phyloP scores from a whole-genome alignment of 64 coral and sea anemone species.

The Pachyseris speciosa region DNA sequence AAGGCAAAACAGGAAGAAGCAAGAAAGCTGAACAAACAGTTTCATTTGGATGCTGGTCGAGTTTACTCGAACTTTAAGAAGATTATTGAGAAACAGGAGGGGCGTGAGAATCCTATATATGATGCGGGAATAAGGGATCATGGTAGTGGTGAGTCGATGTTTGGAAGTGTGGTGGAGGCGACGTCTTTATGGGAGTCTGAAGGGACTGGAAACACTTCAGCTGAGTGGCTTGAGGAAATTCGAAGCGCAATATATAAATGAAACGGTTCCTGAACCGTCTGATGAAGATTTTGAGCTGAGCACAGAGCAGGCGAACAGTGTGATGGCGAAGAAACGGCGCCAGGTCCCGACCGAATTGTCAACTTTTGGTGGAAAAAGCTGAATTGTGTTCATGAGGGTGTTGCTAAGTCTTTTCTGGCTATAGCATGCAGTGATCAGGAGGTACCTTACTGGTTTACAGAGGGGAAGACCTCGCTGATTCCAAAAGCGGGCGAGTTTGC shows the following conservation, averaged over 20 bases:
- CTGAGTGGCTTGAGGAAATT: not conserved
- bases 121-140: not conserved
- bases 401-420: not conserved
- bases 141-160: not conserved
- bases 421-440: not conserved
- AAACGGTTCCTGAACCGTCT: not conserved
- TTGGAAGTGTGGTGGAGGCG: constrained; percentile 12
- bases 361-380: constrained; percentile 45
- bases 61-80: not conserved
- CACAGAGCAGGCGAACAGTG: not conserved
- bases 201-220: not conserved
- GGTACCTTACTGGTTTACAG: constrained; percentile 2
- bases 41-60: not conserved
- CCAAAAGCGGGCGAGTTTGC: not conserved
- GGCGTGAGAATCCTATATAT: not conserved
- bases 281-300: not conserved
- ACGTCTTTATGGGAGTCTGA: constrained; percentile 14
- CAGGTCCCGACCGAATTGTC: not conserved
- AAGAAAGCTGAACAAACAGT: not conserved
- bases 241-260: not conserved
- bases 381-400: not conserved
- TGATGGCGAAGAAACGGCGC: constrained; percentile 14
- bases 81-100: not conserved
- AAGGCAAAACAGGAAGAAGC: not conserved
- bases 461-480: not conserved